phyloP scores from a whole-genome alignment of 2,888 invertebrate species.

The Agonopterix alstromeriana region DNA sequence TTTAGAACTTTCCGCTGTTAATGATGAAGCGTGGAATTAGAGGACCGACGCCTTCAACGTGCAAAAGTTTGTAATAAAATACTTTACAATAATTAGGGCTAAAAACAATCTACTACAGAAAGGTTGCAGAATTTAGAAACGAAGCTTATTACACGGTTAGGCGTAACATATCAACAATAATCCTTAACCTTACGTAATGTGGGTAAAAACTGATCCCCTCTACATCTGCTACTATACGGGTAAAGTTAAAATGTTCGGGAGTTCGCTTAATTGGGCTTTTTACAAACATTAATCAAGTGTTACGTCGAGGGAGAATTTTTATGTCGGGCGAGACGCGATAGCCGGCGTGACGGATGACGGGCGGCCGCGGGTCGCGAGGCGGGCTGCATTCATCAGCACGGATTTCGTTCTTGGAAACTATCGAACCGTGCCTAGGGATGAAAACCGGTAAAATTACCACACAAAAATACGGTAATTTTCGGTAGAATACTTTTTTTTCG shows the following conservation, averaged over 20 bases:
- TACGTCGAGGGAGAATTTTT: slow-evolving; percentile 64
- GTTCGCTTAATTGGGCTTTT: slow-evolving; percentile 69
- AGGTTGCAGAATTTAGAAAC: too few species aligned
- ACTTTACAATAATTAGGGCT: too few species aligned
- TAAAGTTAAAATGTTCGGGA: slow-evolving; percentile 50
- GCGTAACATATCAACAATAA: not conserved
- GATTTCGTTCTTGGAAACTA: slow-evolving; percentile 14
- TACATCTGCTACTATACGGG: slow-evolving; percentile 48
- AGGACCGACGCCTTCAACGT: too few species aligned
- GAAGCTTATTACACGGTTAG: too few species aligned
- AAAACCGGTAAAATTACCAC: too few species aligned
- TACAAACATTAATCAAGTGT: slow-evolving; percentile 72
- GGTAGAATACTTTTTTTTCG: too few species aligned
- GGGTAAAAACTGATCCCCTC: slow-evolving; percentile 20
- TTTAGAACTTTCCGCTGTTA: too few species aligned
- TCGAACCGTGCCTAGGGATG: not conserved
- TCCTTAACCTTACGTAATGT: slow-evolving; percentile 20
- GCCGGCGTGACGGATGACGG: slow-evolving; percentile 53
- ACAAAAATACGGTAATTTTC: too few species aligned
- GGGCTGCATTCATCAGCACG: slow-evolving; percentile 49
- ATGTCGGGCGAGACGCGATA: slow-evolving; percentile 47
- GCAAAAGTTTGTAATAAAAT: too few species aligned
- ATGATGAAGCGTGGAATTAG: too few species aligned
- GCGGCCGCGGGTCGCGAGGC: slow-evolving; percentile 36
- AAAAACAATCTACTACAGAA: too few species aligned